Conservation (phyloP, 1,140 invertebrate species). For the Trichonephila clavipes region DNA sequence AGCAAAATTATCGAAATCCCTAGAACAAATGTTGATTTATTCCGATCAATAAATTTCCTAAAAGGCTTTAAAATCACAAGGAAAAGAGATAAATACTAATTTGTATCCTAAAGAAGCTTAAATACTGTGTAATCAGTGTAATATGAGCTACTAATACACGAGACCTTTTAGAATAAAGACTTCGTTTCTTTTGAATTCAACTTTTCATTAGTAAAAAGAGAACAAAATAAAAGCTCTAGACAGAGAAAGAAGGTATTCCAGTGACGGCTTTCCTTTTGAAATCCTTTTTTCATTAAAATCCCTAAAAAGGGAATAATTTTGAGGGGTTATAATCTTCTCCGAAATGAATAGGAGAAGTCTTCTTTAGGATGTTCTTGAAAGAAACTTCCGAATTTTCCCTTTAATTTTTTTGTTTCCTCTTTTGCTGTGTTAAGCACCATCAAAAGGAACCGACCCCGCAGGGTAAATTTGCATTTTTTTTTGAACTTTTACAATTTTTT, state of each 20-base stretch:
- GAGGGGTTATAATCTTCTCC: slow-evolving; percentile 41
- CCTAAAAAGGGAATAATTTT: slow-evolving; percentile 38
- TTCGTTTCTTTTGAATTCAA: neutral
- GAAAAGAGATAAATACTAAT: neutral
- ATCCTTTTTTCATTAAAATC: slow-evolving; percentile 41
- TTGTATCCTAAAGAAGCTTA: neutral
- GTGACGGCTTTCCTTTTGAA: neutral
- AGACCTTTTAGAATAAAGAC: neutral
- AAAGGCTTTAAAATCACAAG: neutral
- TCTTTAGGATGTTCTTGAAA: neutral
- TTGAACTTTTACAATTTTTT: neutral
- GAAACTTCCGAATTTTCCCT: neutral
- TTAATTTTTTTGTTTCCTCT: neutral
- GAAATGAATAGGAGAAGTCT: slow-evolving; percentile 25
- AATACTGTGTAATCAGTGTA: neutral
- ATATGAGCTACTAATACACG: neutral
- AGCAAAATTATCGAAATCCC: too few species aligned
- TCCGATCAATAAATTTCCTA: neutral
- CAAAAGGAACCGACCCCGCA: neutral
- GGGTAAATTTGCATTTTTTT: slow-evolving; percentile 10
- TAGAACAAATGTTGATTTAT: neutral
- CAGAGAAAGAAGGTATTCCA: neutral
- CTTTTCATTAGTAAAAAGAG: neutral
- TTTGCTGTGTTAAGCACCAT: neutral
- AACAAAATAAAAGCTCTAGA: neutral